Base-by-base conservation (phyloP, 1,140 invertebrate species). In the Tyrophagus putrescentiae region DNA sequence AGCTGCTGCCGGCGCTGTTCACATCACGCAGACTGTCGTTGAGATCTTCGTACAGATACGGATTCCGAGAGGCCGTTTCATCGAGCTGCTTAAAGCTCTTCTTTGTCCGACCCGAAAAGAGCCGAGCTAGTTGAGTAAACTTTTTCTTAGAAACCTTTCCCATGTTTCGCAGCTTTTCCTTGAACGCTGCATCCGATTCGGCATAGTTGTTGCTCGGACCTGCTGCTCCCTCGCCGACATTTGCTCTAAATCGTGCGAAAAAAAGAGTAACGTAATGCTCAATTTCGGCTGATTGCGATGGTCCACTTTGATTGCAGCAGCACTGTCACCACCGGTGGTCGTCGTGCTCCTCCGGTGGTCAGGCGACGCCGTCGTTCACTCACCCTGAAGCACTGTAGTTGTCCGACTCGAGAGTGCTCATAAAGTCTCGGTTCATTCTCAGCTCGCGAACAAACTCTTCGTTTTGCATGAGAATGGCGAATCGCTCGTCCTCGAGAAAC, bases 391-490 rank as follows among this genome's bases (percentile, higher is more conserved):
- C n/a, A 39, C 13, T 13, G 18, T 58, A 28, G 18, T 60, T 44
- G 36, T 62, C 61, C 6, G 44, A 48, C 5, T 91, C 84, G 44
- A 93, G 73, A 3, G 85, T 85, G 34, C 81, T 82, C 72, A 92
- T 81, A 68, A 93, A 93, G 67, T 91, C 87, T 70, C 88, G 81
- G 70, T 93, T 90, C 77, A 82, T 83, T 61, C 86, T 75, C 29
- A 93, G 73, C 69, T 90, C 85, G 39, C 84, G 80, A 79, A 93
- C 84, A 68, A 93, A 93, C 72, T 93, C 88, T 70, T 89, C 86
- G 69, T 92, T 92, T 71, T 93, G 88, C 52, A 93, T 73, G 72
- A 90, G 84, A 58, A 90, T 78, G 1, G 87, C 87, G 59, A 93
- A 84, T 64, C 84, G 76, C 70, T 87, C 84, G 67, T 88, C 86